Evolutionary conservation across 1,140 invertebrate species (phyloP).

Genomic region (Drosophila takahashii): DNA sequence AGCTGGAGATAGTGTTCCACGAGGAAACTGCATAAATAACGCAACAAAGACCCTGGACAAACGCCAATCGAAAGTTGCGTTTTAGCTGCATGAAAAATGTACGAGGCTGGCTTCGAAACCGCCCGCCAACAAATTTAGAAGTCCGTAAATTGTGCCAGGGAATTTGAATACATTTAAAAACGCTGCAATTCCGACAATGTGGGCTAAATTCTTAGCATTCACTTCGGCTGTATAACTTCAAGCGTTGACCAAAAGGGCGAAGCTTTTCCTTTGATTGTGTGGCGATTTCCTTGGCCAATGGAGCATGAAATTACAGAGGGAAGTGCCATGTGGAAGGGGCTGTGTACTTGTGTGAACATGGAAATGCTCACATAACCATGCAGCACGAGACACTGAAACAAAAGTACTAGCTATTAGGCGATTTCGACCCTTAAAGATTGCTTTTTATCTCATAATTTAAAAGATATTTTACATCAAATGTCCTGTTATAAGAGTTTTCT

Average conservation of each 20-base stretch:
- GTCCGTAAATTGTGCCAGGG: conserved; percentile 51
- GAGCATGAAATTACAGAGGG: conserved; percentile 71
- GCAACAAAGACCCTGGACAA: conserved; percentile 50
- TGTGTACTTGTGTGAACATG: conserved; percentile 31
- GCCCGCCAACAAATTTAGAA: conserved; percentile 9
- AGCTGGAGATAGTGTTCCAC: conserved; percentile 61
- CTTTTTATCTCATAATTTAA: no score
- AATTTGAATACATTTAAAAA: conserved; percentile 40
- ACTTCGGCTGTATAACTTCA: conserved; percentile 61
- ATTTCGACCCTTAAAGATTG: no score
- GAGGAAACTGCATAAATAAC: conserved; percentile 72
- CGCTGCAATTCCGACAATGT: conserved; percentile 33
- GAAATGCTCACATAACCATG: conserved; percentile 21
- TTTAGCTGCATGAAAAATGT: conserved; percentile 41
- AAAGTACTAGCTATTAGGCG: neutral
- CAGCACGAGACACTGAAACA: neutral
- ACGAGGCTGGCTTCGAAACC: conserved; percentile 40
- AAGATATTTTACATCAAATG: no score
- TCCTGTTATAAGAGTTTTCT: no score
- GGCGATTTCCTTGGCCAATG: conserved; percentile 69
- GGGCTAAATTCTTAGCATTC: conserved; percentile 43
- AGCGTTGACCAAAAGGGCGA: conserved; percentile 33
- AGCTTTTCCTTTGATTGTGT: conserved; percentile 64
- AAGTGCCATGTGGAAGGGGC: neutral
- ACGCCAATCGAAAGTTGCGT: conserved; percentile 63